These are phyloP conservation scores for Poecilia wingei DNA, from an alignment of 2,797 vertebrate species.

Conservation along the genomic window DNA sequence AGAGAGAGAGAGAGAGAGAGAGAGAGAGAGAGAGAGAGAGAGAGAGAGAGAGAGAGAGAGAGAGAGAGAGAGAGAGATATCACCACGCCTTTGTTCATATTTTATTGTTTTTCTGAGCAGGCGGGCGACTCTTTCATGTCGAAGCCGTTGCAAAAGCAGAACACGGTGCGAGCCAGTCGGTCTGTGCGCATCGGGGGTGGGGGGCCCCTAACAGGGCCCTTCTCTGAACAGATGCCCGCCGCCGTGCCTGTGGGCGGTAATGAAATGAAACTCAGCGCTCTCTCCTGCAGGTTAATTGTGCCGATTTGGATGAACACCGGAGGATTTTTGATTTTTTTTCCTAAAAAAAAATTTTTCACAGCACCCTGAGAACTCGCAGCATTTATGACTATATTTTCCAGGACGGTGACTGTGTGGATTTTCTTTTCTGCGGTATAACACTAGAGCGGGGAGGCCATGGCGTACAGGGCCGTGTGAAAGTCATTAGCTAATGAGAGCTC, in stretches of 20 bases:
- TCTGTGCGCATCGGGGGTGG: neutral
- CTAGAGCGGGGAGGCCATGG: slow-evolving; percentile 50
- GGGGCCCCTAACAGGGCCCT: slow-evolving; percentile 32
- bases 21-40: no score
- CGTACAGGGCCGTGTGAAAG: slow-evolving; percentile 65
- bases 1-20: no score
- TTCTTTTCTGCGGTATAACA: slow-evolving; percentile 52
- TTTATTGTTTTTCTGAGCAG: slow-evolving; percentile 22
- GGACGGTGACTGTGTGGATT: slow-evolving; percentile 74
- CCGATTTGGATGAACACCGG: slow-evolving; percentile 60
- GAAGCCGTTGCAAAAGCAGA: slow-evolving; percentile 17
- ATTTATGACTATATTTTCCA: slow-evolving; percentile 70
- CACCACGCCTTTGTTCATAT: neutral
- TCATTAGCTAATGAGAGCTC: slow-evolving; percentile 77
- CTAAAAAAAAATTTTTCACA: neutral
- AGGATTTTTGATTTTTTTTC: slow-evolving; percentile 21
- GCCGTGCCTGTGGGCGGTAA: slow-evolving; percentile 47
- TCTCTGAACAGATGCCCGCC: slow-evolving; percentile 49
- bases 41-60: slow-evolving; percentile 9
- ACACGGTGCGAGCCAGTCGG: slow-evolving; percentile 34
- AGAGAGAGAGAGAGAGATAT: neutral
- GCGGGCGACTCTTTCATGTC: slow-evolving; percentile 22
- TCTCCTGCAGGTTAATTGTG: slow-evolving; percentile 74
- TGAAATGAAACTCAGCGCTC: slow-evolving; percentile 60
- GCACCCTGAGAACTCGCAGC: slow-evolving; percentile 28